These are phyloP conservation scores for Cremastinae sp. DNA, from an alignment of 2,888 invertebrate species.

Conservation along the genomic window DNA sequence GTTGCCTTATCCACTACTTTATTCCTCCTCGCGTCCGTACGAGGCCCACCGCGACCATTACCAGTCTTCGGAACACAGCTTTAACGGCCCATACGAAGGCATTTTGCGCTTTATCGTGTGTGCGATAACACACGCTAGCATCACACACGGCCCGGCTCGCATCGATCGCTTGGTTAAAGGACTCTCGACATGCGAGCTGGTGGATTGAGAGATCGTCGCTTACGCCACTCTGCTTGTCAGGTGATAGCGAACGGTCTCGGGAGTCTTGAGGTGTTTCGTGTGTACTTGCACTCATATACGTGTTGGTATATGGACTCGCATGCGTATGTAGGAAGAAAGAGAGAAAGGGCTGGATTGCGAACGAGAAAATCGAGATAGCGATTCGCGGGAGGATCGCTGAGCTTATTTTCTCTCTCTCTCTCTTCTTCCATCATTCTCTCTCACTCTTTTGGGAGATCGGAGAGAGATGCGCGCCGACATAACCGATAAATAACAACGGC, in stretches of 20 bases:
- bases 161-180: not conserved
- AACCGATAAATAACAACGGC: slow-evolving; percentile 80
- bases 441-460: slow-evolving; percentile 73
- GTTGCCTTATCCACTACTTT: too few relatives aligned
- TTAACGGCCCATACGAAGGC: too few relatives aligned
- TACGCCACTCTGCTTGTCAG: slow-evolving; percentile 32
- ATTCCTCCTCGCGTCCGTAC: too few relatives aligned
- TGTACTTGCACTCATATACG: not conserved
- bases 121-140: not conserved
- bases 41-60: too few relatives aligned
- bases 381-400: slow-evolving; percentile 36
- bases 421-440: slow-evolving; percentile 15
- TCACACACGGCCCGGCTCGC: too few relatives aligned
- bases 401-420: slow-evolving; percentile 9
- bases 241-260: slow-evolving; percentile 19
- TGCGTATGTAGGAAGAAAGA: slow-evolving; percentile 18
- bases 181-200: not conserved
- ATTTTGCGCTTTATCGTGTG: not conserved
- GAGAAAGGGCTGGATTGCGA: slow-evolving; percentile 28
- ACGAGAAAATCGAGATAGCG: slow-evolving; percentile 51
- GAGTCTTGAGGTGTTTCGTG: slow-evolving; percentile 59
- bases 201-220: not conserved
- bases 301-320: slow-evolving; percentile 5
- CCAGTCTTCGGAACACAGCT: too few relatives aligned
- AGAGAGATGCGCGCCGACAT: slow-evolving; percentile 77